These are phyloP conservation scores for Eupithecia tripunctaria DNA, from an alignment of 2,888 invertebrate species.

Conservation along the genomic window DNA sequence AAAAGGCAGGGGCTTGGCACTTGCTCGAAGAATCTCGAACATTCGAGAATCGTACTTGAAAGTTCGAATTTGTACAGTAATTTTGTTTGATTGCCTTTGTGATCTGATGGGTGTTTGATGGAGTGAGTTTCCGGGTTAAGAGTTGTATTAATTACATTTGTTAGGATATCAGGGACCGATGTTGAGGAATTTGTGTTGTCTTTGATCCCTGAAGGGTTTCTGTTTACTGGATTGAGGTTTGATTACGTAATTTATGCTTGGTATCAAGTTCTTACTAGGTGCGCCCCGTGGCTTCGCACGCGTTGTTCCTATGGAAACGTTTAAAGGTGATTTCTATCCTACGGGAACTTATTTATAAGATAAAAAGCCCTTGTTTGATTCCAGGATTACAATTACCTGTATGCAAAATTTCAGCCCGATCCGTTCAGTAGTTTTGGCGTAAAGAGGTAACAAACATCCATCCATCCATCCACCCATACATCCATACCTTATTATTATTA, in stretches of 20 bases:
- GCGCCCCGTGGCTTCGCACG: no score
- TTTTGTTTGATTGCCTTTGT: conserved; percentile 82
- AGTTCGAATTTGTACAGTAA: conserved; percentile 67
- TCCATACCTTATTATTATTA: no score
- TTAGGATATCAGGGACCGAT: conserved; percentile 55
- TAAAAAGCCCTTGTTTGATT: no score
- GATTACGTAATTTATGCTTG: conserved; percentile 35
- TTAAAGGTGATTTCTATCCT: no score
- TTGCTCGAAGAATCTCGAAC: conserved; percentile 72
- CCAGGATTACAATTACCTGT: no score
- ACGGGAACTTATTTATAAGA: no score
- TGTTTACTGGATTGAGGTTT: conserved; percentile 39
- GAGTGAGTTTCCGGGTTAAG: conserved; percentile 78
- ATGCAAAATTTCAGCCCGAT: no score
- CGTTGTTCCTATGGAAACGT: no score
- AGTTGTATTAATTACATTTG: conserved; percentile 79
- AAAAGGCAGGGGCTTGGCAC: conserved; percentile 74
- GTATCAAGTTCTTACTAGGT: background rate
- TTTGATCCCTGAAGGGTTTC: conserved; percentile 60
- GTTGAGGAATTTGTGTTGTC: conserved; percentile 56
- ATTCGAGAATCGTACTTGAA: conserved; percentile 50
- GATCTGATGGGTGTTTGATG: conserved; percentile 73
- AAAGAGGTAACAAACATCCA: no score
- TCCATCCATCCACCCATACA: no score
- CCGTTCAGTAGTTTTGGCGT: no score